Evolutionary conservation across 2,888 invertebrate species (phyloP).

Genomic region (Cerceris ruficornis): DNA sequence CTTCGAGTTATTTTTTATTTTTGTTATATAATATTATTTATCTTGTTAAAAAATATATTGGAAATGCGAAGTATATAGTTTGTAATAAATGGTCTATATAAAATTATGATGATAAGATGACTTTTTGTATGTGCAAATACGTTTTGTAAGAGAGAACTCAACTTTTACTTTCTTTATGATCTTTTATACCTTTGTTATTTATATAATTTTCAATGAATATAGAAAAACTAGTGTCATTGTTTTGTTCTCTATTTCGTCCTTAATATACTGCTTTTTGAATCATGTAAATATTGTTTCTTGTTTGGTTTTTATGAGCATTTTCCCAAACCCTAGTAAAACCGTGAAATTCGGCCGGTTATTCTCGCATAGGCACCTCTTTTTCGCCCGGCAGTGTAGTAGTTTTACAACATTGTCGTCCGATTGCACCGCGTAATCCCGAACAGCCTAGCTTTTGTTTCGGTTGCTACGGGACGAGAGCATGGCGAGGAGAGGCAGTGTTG

Average conservation of each 20-base stretch:
- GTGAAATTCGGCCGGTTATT: conserved; percentile 9
- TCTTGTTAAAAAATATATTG: conserved; percentile 44
- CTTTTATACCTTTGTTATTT: conserved; percentile 20
- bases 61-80: conserved; percentile 44
- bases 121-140: conserved; percentile 46
- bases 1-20: conserved; percentile 44
- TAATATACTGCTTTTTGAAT: conserved; percentile 24
- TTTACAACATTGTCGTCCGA: too few species aligned
- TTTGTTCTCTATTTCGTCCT: conserved; percentile 32
- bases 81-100: conserved; percentile 38
- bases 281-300: conserved; percentile 24
- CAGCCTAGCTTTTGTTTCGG: too few species aligned
- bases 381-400: too few species aligned
- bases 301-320: conserved; percentile 23
- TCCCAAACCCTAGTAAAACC: neutral
- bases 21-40: conserved; percentile 43
- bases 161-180: conserved; percentile 14
- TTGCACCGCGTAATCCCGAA: too few species aligned
- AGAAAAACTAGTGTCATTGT: conserved; percentile 24
- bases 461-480: too few species aligned
- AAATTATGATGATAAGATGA: conserved; percentile 45
- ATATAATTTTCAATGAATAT: conserved; percentile 20
- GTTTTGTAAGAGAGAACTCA: conserved; percentile 34
- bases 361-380: conserved; percentile 8
- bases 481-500: too few species aligned